A percentile compares a stretch with the other conserved stretches of the same genome.
Conservation (phyloP, 2,113 vertebrate species). For the Tenebrosternarchus preto region DNA sequence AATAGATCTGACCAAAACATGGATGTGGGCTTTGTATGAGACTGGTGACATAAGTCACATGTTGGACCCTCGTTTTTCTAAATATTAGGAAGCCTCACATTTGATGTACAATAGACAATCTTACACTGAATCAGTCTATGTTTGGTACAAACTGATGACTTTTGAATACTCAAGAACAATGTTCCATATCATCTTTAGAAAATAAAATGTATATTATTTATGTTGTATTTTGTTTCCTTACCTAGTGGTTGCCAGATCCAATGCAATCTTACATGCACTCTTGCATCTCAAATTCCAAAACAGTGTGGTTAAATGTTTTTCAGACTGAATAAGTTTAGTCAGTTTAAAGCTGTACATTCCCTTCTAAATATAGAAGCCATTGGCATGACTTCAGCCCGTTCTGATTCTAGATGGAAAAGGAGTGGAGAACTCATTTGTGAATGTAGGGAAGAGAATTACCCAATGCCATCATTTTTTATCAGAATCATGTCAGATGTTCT, state of each 20-base stretch:
- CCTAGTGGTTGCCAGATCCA: background rate
- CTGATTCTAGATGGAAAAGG: background rate
- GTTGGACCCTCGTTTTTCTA: too few species aligned
- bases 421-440: conserved; percentile 2
- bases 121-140: too few species aligned
- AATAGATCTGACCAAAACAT: too few species aligned
- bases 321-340: conserved; percentile 38
- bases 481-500: background rate
- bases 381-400: conserved; percentile 28
- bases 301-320: conserved; percentile 21
- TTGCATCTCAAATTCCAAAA: conserved; percentile 19
- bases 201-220: background rate
- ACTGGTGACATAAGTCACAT: too few species aligned
- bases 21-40: too few species aligned
- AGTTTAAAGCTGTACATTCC: conserved; percentile 40
- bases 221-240: background rate
- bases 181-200: too few species aligned
- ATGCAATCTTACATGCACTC: background rate
- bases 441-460: background rate
- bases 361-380: conserved; percentile 45
- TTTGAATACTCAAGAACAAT: too few species aligned
- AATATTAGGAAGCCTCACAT: too few species aligned
- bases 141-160: too few species aligned
- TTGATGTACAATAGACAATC: too few species aligned
- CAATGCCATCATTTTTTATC: background rate